Evolutionary conservation across 2,113 vertebrate genomes (phyloP), one percentile per base, ranked within the genome.

Genomic region (Misgurnus mizolepis): DNA sequence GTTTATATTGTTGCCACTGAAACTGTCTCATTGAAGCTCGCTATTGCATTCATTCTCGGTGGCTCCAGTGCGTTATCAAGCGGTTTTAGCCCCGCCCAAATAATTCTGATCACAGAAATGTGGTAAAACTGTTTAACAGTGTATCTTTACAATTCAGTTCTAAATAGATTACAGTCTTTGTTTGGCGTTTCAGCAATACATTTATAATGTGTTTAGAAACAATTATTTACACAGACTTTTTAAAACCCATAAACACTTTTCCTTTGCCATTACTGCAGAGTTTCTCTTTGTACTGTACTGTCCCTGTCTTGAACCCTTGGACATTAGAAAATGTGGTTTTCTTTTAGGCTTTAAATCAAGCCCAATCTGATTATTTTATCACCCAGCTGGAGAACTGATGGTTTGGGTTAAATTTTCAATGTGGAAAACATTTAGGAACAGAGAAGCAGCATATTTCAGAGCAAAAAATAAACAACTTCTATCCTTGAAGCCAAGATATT

Each of bases 381-480:
- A 3, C 4, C 53, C 53, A 17, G 11, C 47, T 49, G 47, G 17
- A 12, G 8, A 18, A 27, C 15, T 2, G 41, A 61, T 62, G 58
- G 56, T 61, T 62, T 75, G 47, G 9, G 56, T 27, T 27, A 17
- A 47, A 27, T 4, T 9, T 62, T 22, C 41, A 14, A 62, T 75
- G 58, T 47, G 58, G 43, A 49, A 75, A 75, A 22, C 8, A 11
- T 71, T 15, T 22, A 47, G 27, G 27, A 40, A 56, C 27, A 2
- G 10, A 60, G 70, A 40, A 60, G 27, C 69, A 15, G 2, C 27
- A 40, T n/a, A 56, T 40, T 56, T 40, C 34, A 40, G 40, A 58
- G 5, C n/a, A 60, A 55, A 73, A 60, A 49, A 62, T n/a, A 34
- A 75, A 75, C 43, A 34, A 12, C 12, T 75, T 41, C 12, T 34